phyloP scores from a whole-genome alignment of 2,888 invertebrate species.

The Ischnus inquisitorius region DNA sequence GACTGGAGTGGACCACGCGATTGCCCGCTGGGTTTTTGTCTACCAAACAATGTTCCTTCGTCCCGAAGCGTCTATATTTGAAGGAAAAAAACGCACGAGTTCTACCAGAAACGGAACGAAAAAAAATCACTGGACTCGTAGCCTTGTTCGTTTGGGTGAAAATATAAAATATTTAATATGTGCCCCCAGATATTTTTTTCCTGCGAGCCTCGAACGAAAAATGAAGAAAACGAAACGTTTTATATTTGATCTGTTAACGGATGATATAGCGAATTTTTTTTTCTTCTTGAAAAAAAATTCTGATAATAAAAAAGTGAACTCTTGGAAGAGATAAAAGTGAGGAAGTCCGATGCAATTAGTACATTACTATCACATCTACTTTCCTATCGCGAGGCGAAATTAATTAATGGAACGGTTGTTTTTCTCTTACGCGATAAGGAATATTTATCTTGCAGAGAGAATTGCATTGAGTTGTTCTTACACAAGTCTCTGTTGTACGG shows the following conservation, averaged over 20 bases:
- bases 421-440: neutral
- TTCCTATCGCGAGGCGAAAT: too few relatives aligned
- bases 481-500: constrained; percentile 19
- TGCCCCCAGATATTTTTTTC: constrained; percentile 11
- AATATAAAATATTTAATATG: neutral
- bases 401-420: neutral
- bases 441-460: neutral
- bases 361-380: too few relatives aligned
- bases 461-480: constrained; percentile 31
- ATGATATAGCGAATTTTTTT: neutral
- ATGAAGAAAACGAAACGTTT: neutral
- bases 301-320: neutral
- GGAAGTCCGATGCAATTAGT: too few relatives aligned
- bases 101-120: neutral
- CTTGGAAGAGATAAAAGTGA: too few relatives aligned
- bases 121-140: constrained; percentile 30
- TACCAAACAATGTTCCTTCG: constrained; percentile 58
- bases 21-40: constrained; percentile 65
- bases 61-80: constrained; percentile 26
- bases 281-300: neutral
- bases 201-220: neutral
- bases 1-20: constrained; percentile 39
- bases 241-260: neutral
- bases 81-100: constrained; percentile 9
- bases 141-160: neutral